Conservation (phyloP, 1,140 invertebrate genomes). For the Halyomorpha halys region DNA sequence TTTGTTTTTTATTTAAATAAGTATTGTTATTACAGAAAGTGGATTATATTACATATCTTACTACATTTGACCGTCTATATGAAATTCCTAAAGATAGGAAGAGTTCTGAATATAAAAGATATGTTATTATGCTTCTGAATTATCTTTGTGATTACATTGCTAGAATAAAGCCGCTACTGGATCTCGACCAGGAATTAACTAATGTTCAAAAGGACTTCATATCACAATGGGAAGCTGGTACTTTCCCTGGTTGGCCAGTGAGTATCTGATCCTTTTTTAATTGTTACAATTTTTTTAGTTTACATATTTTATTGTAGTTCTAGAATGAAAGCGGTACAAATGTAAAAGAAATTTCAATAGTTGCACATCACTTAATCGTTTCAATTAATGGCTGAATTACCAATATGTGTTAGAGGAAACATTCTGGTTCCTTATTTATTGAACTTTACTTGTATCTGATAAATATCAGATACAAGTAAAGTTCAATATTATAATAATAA, state of each 20-base stretch:
- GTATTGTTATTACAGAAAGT: constrained; percentile 57
- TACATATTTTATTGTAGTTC: too few species aligned
- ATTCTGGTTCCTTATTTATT: too few species aligned
- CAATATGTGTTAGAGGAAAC: too few species aligned
- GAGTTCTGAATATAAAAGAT: constrained; percentile 75
- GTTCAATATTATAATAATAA: too few species aligned
- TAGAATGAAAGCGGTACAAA: too few species aligned
- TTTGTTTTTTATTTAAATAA: neutral
- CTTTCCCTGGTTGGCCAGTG: constrained; percentile 89
- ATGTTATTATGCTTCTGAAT: constrained; percentile 71
- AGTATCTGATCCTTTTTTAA: constrained; percentile 37
- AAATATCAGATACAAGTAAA: too few species aligned
- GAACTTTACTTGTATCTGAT: too few species aligned
- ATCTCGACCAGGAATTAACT: constrained; percentile 69
- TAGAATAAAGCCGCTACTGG: constrained; percentile 82
- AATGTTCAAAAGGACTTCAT: constrained; percentile 73
- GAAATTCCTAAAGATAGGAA: constrained; percentile 93
- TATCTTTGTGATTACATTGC: constrained; percentile 80
- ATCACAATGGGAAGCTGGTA: constrained; percentile 76
- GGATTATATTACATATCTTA: constrained; percentile 92
- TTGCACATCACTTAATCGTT: too few species aligned
- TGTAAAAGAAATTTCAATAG: too few species aligned
- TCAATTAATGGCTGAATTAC: too few species aligned
- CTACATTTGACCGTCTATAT: constrained; percentile 89
- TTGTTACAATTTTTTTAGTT: too few species aligned